Evolutionary conservation across 2,113 vertebrate genomes (phyloP).

Genomic region (Chlamydotis undulata): DNA sequence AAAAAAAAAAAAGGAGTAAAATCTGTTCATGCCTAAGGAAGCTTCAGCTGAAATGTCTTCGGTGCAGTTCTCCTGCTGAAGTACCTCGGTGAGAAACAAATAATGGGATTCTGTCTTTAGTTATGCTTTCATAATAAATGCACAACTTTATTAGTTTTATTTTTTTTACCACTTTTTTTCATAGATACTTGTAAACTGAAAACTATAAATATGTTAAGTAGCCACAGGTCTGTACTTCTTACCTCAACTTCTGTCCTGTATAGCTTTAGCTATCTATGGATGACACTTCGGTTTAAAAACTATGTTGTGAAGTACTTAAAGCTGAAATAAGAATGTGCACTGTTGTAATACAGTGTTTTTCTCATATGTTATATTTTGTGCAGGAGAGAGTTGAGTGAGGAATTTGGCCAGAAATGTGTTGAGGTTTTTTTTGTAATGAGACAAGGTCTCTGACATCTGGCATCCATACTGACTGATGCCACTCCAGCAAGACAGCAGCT

Average conservation of each 20-base stretch:
- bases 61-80: neutral
- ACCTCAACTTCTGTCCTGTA: neutral
- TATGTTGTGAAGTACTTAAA: neutral
- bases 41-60: neutral
- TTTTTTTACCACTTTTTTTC: neutral
- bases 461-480: neutral
- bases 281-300: neutral
- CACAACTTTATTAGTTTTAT: neutral
- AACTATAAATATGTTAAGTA: neutral
- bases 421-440: neutral
- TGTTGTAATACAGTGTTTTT: neutral
- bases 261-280: neutral
- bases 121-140: neutral
- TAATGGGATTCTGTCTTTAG: neutral
- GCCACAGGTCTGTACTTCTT: neutral
- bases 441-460: neutral
- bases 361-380: neutral
- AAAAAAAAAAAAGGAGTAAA: neutral
- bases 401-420: neutral
- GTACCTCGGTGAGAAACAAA: neutral
- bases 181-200: neutral
- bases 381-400: neutral
- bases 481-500: neutral
- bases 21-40: neutral
- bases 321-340: accelerated